Base-by-base conservation (phyloP, 2,888 invertebrate species). In the Cyaniris semiargus region DNA sequence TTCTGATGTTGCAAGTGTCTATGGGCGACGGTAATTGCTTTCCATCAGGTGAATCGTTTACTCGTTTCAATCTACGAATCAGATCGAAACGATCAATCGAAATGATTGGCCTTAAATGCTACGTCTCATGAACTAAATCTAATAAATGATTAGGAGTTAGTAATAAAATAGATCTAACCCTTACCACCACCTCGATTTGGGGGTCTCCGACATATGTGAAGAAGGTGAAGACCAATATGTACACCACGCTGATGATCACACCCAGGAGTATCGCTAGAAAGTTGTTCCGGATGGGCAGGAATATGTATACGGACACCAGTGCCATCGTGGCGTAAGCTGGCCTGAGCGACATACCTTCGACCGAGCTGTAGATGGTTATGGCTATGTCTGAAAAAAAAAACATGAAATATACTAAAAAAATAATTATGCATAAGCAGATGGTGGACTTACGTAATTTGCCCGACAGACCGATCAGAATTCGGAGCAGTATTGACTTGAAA, bases 271-370 rank as follows among this genome's bases (percentile, higher is more conserved):
- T 94, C 0, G 97, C 96, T 80, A 96, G 93, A 80, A 95, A 94
- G 85, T 97, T 96, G 85, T 96, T 96, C 31, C 96, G 95, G 84
- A 98, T 94, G 0, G 98, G 97, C 81, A 98, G 94, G 88, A 98
- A 98, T 81, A 98, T 96, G 88, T 98, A 98, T 80, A 97, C 96
- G 1, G 97, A 96, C 76, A 98, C 94, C 1, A 98, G 93, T 1
- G 96, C 95, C 87, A 96, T 95, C 0, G 96, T 96, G 1, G 96
- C 94, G 84, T 96, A 97, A 0, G 96, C 96, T 23, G 97, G 97
- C 77, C 96, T 94, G 0, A 96, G 87, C 3, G 90, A 85, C 72
- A 94, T 90, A 48, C 94, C 94, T 80, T 92, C 91, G 18, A 91
- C 88, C 1, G 94, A 92, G 83, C 96, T 96, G 86, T 95, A 96